A percentile compares a stretch with the other conserved stretches of the same genome.
These are phyloP conservation scores for Drosophila neotestacea DNA, from an alignment of 2,888 invertebrate species.

Conservation along the genomic window DNA sequence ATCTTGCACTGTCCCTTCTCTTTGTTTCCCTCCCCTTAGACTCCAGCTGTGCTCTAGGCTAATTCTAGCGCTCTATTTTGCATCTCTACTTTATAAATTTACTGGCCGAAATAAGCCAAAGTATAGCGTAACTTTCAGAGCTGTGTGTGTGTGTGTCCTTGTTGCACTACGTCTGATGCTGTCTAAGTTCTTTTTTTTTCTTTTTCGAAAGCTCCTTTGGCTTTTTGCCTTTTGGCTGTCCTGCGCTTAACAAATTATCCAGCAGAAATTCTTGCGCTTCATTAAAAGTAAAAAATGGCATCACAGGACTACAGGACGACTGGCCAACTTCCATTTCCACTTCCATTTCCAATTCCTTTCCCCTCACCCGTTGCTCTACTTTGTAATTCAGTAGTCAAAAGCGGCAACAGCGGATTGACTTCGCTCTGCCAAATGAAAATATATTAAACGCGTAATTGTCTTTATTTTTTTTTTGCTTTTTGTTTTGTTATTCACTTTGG, in stretches of 20 bases:
- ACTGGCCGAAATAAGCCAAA: slow-evolving; percentile 73
- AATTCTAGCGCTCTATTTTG: slow-evolving; percentile 72
- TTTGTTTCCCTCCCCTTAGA: neutral
- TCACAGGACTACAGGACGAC: slow-evolving; percentile 56
- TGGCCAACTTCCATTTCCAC: slow-evolving; percentile 18
- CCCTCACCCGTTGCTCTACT: slow-evolving; percentile 8
- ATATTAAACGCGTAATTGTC: slow-evolving; percentile 79
- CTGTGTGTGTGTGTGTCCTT: slow-evolving; percentile 25
- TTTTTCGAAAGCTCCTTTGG: slow-evolving; percentile 57
- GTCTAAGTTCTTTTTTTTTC: slow-evolving; percentile 54
- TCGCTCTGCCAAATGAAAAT: slow-evolving; percentile 70
- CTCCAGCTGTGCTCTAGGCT: slow-evolving; percentile 34
- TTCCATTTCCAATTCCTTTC: neutral
- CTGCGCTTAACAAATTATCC: slow-evolving; percentile 82
- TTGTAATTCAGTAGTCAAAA: slow-evolving; percentile 62
- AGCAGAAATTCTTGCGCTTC: slow-evolving; percentile 83
- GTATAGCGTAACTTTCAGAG: slow-evolving; percentile 67
- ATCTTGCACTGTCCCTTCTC: slow-evolving; percentile 53
- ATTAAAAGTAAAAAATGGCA: slow-evolving; percentile 82
- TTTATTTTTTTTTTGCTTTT: slow-evolving; percentile 35
- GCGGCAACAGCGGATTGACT: slow-evolving; percentile 26
- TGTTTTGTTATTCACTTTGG: slow-evolving; percentile 14
- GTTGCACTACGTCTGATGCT: slow-evolving; percentile 57
- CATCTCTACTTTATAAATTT: slow-evolving; percentile 76
- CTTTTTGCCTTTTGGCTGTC: slow-evolving; percentile 74